phyloP scores from a whole-genome alignment of 2,888 invertebrate genomes.

The Polydrusus cervinus region DNA sequence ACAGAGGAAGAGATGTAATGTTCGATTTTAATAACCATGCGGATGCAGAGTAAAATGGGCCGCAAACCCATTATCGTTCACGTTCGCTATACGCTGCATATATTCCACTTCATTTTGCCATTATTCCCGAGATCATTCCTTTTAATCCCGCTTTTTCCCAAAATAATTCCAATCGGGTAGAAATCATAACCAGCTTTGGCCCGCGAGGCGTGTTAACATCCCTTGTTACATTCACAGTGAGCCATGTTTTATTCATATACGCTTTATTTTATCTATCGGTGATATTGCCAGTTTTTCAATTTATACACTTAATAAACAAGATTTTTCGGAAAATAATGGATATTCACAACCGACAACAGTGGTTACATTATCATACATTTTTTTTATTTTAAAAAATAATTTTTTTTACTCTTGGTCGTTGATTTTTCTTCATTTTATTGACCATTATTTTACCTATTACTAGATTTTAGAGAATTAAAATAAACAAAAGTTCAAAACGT shows the following conservation, averaged over 20 bases:
- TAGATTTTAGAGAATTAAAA: too few species aligned
- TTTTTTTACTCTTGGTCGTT: too few species aligned
- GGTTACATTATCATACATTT: too few species aligned
- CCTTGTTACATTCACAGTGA: conserved; percentile 32
- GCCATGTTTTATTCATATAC: conserved; percentile 36
- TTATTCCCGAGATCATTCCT: conserved; percentile 40
- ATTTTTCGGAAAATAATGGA: conserved; percentile 23
- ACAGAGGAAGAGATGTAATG: background rate
- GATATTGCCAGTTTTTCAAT: conserved; percentile 24
- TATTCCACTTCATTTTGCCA: conserved; percentile 42
- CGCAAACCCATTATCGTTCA: conserved; percentile 33
- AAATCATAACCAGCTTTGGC: conserved; percentile 34
- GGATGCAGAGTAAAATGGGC: conserved; percentile 19
- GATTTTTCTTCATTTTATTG: too few species aligned
- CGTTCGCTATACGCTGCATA: conserved; percentile 14
- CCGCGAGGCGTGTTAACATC: conserved; percentile 33
- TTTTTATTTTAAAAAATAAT: too few species aligned
- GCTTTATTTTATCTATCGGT: conserved; percentile 17
- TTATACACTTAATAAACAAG: conserved; percentile 10
- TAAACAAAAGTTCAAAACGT: too few species aligned
- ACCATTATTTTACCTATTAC: too few species aligned
- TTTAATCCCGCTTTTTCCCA: conserved; percentile 41
- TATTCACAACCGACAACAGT: background rate
- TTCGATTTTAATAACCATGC: conserved; percentile 31
- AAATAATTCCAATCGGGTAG: conserved; percentile 42